Evolutionary conservation across 2,797 vertebrate genomes (phyloP).

Genomic region (Orientallactaga sibirica): DNA sequence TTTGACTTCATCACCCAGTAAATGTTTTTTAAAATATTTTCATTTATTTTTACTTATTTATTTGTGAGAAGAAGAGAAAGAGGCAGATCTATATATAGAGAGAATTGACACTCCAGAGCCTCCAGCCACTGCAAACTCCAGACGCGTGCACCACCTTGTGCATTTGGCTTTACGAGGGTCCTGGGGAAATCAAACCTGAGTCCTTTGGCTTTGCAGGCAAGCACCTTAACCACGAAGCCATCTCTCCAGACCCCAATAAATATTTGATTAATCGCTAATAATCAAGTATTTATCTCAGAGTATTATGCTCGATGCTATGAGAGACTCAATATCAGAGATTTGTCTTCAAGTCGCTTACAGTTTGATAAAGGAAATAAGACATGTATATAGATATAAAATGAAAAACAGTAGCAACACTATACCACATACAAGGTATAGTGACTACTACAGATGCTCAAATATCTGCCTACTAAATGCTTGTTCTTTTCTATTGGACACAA

Average conservation of each 20-base stretch:
- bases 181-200: too few species aligned
- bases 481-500: neutral
- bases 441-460: neutral
- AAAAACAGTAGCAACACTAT: neutral
- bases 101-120: too few species aligned
- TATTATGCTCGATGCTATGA: neutral
- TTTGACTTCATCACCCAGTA: constrained; percentile 34
- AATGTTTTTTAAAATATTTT: neutral
- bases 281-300: constrained; percentile 44
- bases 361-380: neutral
- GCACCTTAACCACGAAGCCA: too few species aligned
- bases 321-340: constrained; percentile 26
- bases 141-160: too few species aligned
- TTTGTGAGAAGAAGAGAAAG: too few species aligned
- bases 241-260: too few species aligned
- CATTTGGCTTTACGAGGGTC: too few species aligned
- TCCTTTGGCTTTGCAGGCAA: too few species aligned
- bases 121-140: too few species aligned
- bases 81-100: too few species aligned
- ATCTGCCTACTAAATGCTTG: neutral
- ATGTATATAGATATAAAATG: neutral
- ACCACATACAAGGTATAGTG: neutral
- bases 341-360: constrained; percentile 9
- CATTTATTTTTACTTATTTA: too few species aligned
- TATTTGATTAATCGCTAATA: constrained; percentile 46